These are phyloP conservation scores for Argopecten irradians DNA, from an alignment of 1,140 invertebrate species.

Conservation along the genomic window DNA sequence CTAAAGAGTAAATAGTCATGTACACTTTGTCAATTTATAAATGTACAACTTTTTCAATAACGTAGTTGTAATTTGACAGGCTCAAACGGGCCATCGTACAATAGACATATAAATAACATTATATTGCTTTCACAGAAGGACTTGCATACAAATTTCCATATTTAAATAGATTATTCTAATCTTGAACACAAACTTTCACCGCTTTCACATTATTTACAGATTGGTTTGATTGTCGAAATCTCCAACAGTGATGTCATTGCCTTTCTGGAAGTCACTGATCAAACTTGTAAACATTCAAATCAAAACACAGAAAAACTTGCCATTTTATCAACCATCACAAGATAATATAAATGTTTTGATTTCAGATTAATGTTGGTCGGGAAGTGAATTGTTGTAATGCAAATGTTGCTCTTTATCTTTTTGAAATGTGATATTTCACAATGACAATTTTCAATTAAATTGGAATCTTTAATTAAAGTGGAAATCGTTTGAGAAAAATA, in stretches of 20 bases:
- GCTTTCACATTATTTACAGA: no score
- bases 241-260: not conserved
- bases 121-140: no score
- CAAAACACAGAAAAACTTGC: not conserved
- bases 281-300: not conserved
- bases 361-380: not conserved
- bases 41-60: no score
- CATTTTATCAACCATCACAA: not conserved
- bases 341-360: not conserved
- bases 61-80: no score
- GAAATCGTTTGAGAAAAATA: not conserved
- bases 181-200: no score
- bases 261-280: not conserved
- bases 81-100: no score
- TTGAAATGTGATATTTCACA: constrained; percentile 9
- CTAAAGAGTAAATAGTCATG: no score
- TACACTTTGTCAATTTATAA: no score
- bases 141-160: no score
- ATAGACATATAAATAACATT: no score
- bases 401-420: not conserved
- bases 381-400: not conserved
- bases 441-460: not conserved
- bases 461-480: not conserved
- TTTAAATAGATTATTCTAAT: no score
- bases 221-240: not conserved